Evolutionary conservation across 1,140 invertebrate species (phyloP).

Genomic region (Coenobita brevimanus): DNA sequence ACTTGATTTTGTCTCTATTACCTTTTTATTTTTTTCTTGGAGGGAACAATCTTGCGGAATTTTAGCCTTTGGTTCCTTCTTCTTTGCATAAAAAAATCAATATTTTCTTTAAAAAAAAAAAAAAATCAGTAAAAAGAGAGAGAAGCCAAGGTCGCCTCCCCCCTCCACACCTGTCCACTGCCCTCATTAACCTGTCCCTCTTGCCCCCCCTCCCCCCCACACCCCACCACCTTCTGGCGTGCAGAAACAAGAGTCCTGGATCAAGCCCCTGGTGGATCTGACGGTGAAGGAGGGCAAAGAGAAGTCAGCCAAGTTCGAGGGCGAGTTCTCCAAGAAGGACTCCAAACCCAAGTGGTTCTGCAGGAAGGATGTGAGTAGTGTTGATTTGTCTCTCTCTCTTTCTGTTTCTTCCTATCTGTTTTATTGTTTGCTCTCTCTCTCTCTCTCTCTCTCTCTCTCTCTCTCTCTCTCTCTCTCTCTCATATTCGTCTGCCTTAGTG

Average conservation of each 20-base stretch:
- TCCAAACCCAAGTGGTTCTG: constrained; percentile 94
- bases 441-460: neutral
- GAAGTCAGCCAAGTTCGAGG: constrained; percentile 93
- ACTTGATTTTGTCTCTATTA: no score
- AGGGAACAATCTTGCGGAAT: no score
- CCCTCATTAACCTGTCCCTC: neutral
- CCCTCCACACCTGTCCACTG: neutral
- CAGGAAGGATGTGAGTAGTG: constrained; percentile 89
- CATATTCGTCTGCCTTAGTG: no score
- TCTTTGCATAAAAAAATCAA: no score
- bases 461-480: no score
- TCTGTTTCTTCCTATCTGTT: neutral
- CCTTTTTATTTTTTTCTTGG: no score
- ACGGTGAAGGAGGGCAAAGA: constrained; percentile 98
- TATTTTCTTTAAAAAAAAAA: no score
- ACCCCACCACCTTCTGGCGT: neutral
- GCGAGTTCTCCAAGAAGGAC: constrained; percentile 91
- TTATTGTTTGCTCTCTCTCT: neutral
- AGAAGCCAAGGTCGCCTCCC: neutral
- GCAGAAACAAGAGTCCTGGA: constrained; percentile 96
- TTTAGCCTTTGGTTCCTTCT: no score
- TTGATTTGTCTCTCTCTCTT: constrained; percentile 22
- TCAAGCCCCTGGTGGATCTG: constrained; percentile 94
- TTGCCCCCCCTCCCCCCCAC: neutral
- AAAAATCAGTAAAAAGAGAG: no score